A percentile compares a stretch with the other conserved stretches of the same genome.
These are phyloP conservation scores for Scartelaos histophorus DNA, from an alignment of 2,113 vertebrate genomes.

Conservation along the genomic window DNA sequence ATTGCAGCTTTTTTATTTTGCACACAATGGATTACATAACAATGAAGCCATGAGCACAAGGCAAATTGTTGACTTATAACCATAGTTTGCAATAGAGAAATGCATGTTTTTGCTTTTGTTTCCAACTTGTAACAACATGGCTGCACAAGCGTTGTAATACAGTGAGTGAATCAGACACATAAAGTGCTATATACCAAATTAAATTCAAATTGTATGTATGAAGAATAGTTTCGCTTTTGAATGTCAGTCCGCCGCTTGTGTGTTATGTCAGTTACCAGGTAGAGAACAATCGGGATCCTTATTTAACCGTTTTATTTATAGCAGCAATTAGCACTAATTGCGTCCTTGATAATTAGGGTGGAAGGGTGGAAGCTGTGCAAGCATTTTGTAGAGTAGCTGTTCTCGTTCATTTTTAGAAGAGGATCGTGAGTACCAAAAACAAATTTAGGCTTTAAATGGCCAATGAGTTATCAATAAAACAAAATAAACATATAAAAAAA, in stretches of 20 bases:
- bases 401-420: background rate
- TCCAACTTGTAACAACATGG: background rate
- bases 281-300: background rate
- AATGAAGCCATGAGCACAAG: background rate
- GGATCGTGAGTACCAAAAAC: background rate
- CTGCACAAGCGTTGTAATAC: background rate
- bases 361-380: background rate
- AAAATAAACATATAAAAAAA: background rate
- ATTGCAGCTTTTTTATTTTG: background rate
- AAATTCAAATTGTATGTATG: background rate
- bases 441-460: background rate
- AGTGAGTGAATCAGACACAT: background rate
- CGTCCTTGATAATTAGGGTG: constrained; percentile 3
- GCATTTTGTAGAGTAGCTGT: background rate
- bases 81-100: background rate
- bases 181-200: background rate
- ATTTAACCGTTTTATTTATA: background rate
- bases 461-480: background rate
- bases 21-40: constrained; percentile 2
- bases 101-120: background rate
- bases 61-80: background rate
- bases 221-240: background rate
- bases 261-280: background rate
- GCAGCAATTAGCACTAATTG: background rate
- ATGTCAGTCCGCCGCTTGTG: background rate